A percentile compares a stretch with the other conserved stretches of the same genome.
Conservation (phyloP, 1,140 invertebrate species). For the Spodoptera frugiperda region DNA sequence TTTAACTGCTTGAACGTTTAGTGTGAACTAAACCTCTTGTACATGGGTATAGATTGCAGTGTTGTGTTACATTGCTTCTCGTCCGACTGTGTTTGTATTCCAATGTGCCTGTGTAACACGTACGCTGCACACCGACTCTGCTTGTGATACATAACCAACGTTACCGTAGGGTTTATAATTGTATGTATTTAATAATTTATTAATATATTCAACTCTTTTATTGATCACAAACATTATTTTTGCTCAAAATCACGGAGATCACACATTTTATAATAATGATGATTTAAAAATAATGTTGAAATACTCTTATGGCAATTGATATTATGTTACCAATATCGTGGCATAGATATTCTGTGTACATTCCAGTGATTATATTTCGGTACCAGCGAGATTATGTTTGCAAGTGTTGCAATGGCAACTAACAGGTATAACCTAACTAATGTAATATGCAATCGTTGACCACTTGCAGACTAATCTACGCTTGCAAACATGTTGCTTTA, state of each 20-base stretch:
- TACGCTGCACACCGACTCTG: conserved; percentile 51
- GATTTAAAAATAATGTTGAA: conserved; percentile 2
- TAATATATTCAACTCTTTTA: background rate
- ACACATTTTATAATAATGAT: conserved; percentile 47
- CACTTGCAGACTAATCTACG: conserved; percentile 15
- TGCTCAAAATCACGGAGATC: conserved; percentile 54
- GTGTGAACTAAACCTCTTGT: conserved; percentile 31
- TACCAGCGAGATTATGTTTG: conserved; percentile 13
- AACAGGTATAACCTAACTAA: background rate
- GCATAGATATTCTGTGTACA: conserved; percentile 35
- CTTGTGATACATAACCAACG: conserved; percentile 63
- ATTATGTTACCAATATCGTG: conserved; percentile 39
- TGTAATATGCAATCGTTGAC: background rate
- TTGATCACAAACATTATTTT: conserved; percentile 37
- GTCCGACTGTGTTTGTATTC: conserved; percentile 40
- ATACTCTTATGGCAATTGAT: background rate
- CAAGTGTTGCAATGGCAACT: background rate
- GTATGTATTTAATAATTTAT: conserved; percentile 36
- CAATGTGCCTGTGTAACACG: conserved; percentile 53
- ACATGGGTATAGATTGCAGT: background rate
- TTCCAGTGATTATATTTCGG: conserved; percentile 33
- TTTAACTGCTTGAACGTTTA: conserved; percentile 39
- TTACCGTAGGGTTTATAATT: conserved; percentile 62
- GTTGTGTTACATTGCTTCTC: conserved; percentile 39
- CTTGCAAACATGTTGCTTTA: background rate